Base-by-base conservation (phyloP, 2,113 vertebrate species). In the Eulemur rufifrons region DNA sequence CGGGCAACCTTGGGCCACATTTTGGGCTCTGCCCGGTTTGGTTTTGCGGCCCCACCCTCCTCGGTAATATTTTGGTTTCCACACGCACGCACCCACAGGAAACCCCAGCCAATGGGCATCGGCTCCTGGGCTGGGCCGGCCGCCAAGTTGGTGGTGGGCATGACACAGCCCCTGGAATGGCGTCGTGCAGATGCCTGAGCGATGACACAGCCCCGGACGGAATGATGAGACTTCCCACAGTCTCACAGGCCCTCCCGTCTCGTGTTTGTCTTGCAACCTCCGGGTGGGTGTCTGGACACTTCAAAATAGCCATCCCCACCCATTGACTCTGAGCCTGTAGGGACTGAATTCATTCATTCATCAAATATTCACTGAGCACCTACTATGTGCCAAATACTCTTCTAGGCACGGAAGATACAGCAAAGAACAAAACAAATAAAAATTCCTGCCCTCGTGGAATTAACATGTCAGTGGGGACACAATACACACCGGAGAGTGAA, bases 31-130 rank as follows among this genome's bases (percentile, higher is more conserved):
- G 61, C 42, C 73, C 56, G 59, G 66, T 50, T 94, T 74, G 74
- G 66, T 61, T 88, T 73, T 84, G 61, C 69, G 54, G 73, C 74
- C 91, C 97, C 83, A 93, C 95, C 95, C 68, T 61, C 64, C 91
- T 64, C 1, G 3, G 92, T 94, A 83, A 93, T 96, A 95, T 94
- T 96, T 93, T 91, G 95, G 89, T 97, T 97, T 96, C 84, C 93
- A 74, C 95, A 95, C 0, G 0, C 82, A 66, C 13, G 63, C 59
- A 64, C 89, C 91, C 77, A 95, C 4, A 3, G 94, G 78, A 89
- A 95, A 56, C 32, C 29, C 86, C 86, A 83, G 85, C 91, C 95
- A 95, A 78, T 94, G 45, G 52, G 59, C 21, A 17, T 69, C 91
- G 80, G 73, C 68, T 89, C 93, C 86, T 0, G 10, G 78, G 68